Percentiles rank a stretch among this genome's conserved stretches.
These are phyloP conservation scores for Todiramphus saurophagus DNA, from an alignment of 2,113 vertebrate species.

Conservation along the genomic window DNA sequence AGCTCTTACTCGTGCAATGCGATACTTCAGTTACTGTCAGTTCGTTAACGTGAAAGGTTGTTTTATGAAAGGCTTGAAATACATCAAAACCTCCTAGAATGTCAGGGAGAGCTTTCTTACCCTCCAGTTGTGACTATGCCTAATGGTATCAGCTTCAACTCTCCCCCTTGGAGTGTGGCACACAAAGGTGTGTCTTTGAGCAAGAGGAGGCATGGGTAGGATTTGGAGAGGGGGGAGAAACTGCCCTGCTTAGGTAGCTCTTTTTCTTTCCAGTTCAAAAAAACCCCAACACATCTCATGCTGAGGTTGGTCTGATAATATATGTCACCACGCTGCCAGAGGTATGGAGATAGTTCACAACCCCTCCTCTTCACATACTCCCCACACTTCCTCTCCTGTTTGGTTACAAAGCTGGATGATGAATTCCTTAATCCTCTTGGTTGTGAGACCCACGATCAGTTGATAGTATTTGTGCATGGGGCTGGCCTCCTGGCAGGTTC, in stretches of 20 bases:
- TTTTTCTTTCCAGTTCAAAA: neutral
- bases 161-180: neutral
- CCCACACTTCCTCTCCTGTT: fast-evolving
- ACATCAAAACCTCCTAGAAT: neutral
- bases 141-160: neutral
- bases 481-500: neutral
- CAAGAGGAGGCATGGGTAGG: neutral
- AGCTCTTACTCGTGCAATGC: neutral
- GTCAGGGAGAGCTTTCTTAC: neutral
- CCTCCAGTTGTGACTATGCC: neutral
- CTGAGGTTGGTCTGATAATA: neutral
- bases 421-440: neutral
- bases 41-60: neutral
- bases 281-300: neutral
- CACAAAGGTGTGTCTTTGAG: neutral
- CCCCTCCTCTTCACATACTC: neutral
- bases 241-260: neutral
- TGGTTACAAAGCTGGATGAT: neutral
- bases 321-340: neutral
- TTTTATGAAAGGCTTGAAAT: neutral
- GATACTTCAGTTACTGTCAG: neutral
- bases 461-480: neutral
- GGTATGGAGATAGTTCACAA: neutral
- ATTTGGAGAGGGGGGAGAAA: neutral
- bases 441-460: too few species aligned